Conservation (phyloP, 23 tunicate species). For the Trididemnum miniatum region DNA sequence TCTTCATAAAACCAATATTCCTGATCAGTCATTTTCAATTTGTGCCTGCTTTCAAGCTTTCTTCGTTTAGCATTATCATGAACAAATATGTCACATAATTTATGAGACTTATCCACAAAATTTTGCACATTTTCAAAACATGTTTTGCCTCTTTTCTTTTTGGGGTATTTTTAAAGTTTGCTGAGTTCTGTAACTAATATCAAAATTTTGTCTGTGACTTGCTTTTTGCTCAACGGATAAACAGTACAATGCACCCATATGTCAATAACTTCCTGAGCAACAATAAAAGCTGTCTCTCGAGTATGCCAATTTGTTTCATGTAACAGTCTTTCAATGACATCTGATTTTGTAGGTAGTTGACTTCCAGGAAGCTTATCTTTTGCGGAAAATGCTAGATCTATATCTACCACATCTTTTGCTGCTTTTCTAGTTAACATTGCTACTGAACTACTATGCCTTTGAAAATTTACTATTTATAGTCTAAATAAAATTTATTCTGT, state of each 20-base stretch:
- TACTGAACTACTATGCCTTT: not conserved
- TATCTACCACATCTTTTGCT: not conserved
- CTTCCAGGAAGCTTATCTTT: not conserved
- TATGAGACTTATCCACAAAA: not conserved
- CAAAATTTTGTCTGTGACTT: not conserved
- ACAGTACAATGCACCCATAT: not conserved
- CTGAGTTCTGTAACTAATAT: not conserved
- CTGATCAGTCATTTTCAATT: not conserved
- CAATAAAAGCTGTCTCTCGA: no score
- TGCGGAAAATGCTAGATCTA: not conserved
- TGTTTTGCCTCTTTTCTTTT: not conserved
- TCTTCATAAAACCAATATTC: conserved; percentile 10
- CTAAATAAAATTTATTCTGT: not conserved
- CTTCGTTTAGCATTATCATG: not conserved
- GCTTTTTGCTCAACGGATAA: not conserved
- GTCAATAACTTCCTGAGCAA: no score
- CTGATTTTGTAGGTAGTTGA: no score
- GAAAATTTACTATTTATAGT: not conserved
- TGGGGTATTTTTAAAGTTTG: not conserved
- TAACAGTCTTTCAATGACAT: not conserved
- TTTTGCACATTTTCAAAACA: not conserved
- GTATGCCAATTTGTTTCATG: not conserved
- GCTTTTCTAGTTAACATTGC: not conserved
- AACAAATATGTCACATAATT: not conserved
- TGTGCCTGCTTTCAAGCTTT: not conserved